A percentile compares a stretch with the other conserved stretches of the same genome.
Evolutionary conservation across 1,140 invertebrate species (phyloP).

Genomic region (Maconellicoccus hirsutus): DNA sequence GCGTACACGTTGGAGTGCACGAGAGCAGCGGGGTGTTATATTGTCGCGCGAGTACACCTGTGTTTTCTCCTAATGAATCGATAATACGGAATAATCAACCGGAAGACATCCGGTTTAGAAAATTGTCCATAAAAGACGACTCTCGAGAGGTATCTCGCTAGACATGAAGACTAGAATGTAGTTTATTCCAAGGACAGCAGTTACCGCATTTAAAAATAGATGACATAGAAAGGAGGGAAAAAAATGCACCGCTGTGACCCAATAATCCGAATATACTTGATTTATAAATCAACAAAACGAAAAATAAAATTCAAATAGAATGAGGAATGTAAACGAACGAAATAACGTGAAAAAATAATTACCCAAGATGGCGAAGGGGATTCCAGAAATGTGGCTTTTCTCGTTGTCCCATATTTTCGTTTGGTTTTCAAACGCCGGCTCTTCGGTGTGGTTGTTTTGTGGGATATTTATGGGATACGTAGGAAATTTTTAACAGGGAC

Average conservation of each 20-base stretch:
- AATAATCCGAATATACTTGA: slow-evolving; percentile 1
- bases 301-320: too few species aligned
- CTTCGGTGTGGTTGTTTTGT: too few species aligned
- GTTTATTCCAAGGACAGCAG: background rate
- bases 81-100: background rate
- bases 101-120: slow-evolving; percentile 7
- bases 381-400: too few species aligned
- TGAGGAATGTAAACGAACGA: too few species aligned
- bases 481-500: too few species aligned
- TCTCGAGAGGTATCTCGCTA: background rate
- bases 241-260: background rate
- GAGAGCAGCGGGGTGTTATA: background rate
- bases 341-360: too few species aligned
- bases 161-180: background rate
- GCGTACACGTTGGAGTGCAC: too few species aligned
- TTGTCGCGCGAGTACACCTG: background rate
- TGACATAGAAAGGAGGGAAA: background rate
- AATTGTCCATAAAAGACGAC: slow-evolving; percentile 3
- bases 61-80: background rate
- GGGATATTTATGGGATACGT: too few species aligned
- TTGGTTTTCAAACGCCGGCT: too few species aligned
- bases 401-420: too few species aligned
- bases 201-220: background rate
- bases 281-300: background rate
- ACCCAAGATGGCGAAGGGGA: too few species aligned